phyloP scores from a whole-genome alignment of 2,113 vertebrate species.

The Phyllostomus hastatus region DNA sequence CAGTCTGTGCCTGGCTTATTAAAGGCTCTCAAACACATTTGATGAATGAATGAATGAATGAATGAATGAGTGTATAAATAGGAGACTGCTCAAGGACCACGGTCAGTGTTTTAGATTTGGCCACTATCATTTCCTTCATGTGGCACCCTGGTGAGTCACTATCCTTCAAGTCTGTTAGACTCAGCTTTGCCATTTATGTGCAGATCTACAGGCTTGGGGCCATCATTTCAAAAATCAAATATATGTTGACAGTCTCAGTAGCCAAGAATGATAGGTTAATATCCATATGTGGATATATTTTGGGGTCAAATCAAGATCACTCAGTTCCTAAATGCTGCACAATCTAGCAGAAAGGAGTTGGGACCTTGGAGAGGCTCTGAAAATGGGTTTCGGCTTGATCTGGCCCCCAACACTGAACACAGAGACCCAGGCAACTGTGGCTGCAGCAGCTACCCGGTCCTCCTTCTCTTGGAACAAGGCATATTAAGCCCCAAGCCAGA shows the following conservation, averaged over 20 bases:
- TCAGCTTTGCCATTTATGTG: neutral
- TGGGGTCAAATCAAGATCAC: neutral
- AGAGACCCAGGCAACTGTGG: neutral
- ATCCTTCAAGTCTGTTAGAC: neutral
- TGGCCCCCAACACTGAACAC: neutral
- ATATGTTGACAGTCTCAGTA: neutral
- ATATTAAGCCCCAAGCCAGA: neutral
- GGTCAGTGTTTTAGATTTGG: neutral
- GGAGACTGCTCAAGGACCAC: neutral
- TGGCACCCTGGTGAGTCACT: neutral
- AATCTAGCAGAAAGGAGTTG: neutral
- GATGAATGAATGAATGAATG: neutral
- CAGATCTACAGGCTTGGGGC: neutral
- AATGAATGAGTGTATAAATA: neutral
- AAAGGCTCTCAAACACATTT: neutral
- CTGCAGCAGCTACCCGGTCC: neutral
- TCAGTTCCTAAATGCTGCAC: neutral
- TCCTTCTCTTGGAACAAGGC: neutral
- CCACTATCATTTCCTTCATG: neutral
- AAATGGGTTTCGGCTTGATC: neutral
- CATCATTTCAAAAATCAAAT: constrained; percentile 57
- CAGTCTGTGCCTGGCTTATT: neutral
- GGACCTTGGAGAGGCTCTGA: neutral
- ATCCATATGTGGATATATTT: neutral
- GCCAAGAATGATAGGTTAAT: neutral